Evolutionary conservation across 2,797 vertebrate genomes (phyloP), one percentile per base, ranked within the genome.

Genomic region (Xenopus petersii): DNA sequence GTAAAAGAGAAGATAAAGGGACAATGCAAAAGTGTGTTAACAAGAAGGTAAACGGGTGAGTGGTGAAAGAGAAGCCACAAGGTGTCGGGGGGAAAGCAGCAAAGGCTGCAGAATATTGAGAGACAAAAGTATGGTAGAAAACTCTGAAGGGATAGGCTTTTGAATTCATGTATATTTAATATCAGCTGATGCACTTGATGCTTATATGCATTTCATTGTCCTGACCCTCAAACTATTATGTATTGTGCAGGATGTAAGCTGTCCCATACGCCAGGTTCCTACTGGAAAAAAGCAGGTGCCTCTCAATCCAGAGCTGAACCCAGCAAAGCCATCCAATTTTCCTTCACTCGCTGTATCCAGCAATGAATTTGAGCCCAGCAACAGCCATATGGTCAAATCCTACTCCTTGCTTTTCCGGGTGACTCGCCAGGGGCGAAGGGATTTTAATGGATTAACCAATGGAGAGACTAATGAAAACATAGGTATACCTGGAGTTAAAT

Each of bases 221-320:
- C 49, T 54, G 49, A 54, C 8, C 49, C 15, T 16, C 49, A 12
- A 12, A 58, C n/a, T 58, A 9, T 58, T 58, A 1, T 58, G 15
- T 58, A 0, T 76, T 82, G 81, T 85, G 3, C 87, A 99, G 98
- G 98, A 99, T 93, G 98, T 99, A 87, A 99, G 96, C 89, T 99
- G 97, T 88, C 97, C 97, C 0, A 93, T 98, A 88, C 97, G 98
- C 87, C 97, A 99, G 96, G 96, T 99, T 94, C 97, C 97, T 93
- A 99, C 97, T 87, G 97, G 97, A 91, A 98, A 98, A 95, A 99
- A 99, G 93, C 96, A 98, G 94, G 97, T 99, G 94, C 97, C 97
- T 95, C 96, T 98, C 91, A 99, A 98, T 88, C 97, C 97, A 83
- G 97, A 98, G 87, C 89, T 93, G 91, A 98, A 94, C 92, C 96